Base-by-base conservation (phyloP, 2,797 vertebrate species). In the Paguma larvata region DNA sequence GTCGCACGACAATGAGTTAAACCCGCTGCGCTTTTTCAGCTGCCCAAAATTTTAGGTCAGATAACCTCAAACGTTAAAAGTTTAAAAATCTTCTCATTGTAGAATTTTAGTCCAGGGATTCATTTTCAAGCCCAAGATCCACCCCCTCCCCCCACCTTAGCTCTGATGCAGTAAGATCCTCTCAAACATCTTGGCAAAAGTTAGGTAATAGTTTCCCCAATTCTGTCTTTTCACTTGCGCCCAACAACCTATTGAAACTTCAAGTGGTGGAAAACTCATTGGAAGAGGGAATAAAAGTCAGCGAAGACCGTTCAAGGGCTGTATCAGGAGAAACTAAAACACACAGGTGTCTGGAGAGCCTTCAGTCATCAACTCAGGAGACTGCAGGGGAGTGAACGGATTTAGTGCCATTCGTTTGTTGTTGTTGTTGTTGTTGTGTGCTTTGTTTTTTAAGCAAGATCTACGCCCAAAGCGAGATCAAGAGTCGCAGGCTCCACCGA, bases 321-420 rank as follows among this genome's bases (percentile, higher is more conserved):
- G 3, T 46, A 23, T 44, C 11, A 30, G 44, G 46, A 13, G 1
- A 56, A 84, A 82, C 23, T 3, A 65, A 78, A 46, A 34, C 32
- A 63, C 68, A 83, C 84, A 96, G 94, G 77, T 93, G 97, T 25
- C 21, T 70, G 19, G 13, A 41, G 0, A 8, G 13, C 23, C 14
- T 73, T 80, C 25, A 85, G 51, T 84, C 30, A 79, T 48, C 85
- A 84, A 96, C 95, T 97, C 97, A 97, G 93, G 67, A 96, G 95
- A 98, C 97, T 98, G 95, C 94, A 95, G 95, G 97, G 90, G 91
- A 98, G 96, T 92, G 97, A 97, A 97, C 23, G 83, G 94, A 97
- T 97, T 97, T 82, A 98, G 30, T 5, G 73, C 73, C 4, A 18
- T 16, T 48, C 2, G 30, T 75, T 75, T 56, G 56, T 75, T 75